Base-by-base conservation (phyloP, 2,888 invertebrate species). In the Cryptosula pallasiana region DNA sequence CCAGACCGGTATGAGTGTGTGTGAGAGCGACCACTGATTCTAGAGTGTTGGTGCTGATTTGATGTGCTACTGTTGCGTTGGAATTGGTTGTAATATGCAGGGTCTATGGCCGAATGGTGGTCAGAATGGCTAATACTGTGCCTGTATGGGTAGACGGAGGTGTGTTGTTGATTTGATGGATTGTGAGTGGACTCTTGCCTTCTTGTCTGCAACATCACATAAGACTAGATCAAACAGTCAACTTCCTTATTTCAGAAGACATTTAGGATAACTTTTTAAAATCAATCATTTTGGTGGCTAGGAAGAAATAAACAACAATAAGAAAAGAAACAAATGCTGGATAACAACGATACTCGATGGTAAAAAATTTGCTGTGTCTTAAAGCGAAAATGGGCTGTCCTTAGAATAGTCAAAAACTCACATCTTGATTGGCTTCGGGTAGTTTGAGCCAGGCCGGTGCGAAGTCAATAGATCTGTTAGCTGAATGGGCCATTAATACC, bases 391-490 rank as follows among this genome's bases (percentile, higher is more conserved):
- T n/a, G n/a, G n/a, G n/a, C n/a, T n/a, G n/a, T n/a, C n/a, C n/a
- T n/a, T n/a, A n/a, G n/a, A n/a, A n/a, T n/a, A n/a, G n/a, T n/a
- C n/a, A n/a, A n/a, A n/a, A n/a, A 57, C 57, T 23, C n/a, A 57
- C 63, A 9, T 32, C 34, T 27, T 63, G 63, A 9, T 2, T 63
- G 25, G 20, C 25, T 27, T 63, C 63, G 5, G 63, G 63, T 32
- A 63, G 34, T 27, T 63, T 63, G 5, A 63, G 34, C 63, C 63
- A 63, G 9, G 63, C 20, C 1, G 63, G 63, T 63, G 63, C 63
- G 32, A 63, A 63, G 63, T 63, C 63, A 9, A 32, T 63, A 27
- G 63, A 63, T 63, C 63, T 63, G 32, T 63, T 63, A 25, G 63
- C 3, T 63, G 63, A 32, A 63, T 63, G 63, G 25, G 63, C 63